Base-by-base conservation (phyloP, 37 sponge, comb jelly and placozoan genomes). In the Ianthella basta region DNA sequence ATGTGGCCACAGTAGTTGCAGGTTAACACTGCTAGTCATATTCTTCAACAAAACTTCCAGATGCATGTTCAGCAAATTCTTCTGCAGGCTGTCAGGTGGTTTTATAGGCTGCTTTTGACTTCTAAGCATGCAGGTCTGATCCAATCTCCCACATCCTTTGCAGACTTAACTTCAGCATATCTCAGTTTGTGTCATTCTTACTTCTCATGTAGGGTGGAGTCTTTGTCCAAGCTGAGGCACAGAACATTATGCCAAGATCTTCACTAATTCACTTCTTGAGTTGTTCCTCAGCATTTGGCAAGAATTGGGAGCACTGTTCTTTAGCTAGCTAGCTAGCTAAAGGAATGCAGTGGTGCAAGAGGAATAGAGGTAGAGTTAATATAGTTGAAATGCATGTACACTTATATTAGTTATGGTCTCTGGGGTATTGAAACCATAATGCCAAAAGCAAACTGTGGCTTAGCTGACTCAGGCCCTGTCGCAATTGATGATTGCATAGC, bases 101-200 rank as follows among this genome's bases (percentile, higher is more conserved):
- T 86, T n/a, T n/a, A n/a, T 80, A 32, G 16, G 30, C 19, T 90
- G 91, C 18, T 72, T 59, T 57, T 67, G 82, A 16, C 80, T 56
- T 34, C 83, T 59, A 25, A 90, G 59, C 15, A 38, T 83, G 14
- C 68, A n/a, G n/a, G 63, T 4, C 68, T 81, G 0, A 91, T 54
- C 87, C 87, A 87, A 1, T 80, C 65, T 23, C 84, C 87, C 80
- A 91, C 83, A 83, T 91, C 91, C 0, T 72, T 16, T 30, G 61
- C 60, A 30, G 60, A 80, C 74, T 57, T 40, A 20, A 91, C 80
- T 0, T 77, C 82, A 34, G 65, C 91, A 50, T 83, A 65, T 59
- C 73, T 59, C 24, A 91, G 85, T n/a, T 36, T 36, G 56, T 80
- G 10, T 37, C 68, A 29, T 4, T n/a, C 66, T 20, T 61, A 66